A percentile compares a stretch with the other conserved stretches of the same genome.
These are phyloP conservation scores for Nothura maculosa DNA, from an alignment of 2,797 vertebrate species.

Conservation along the genomic window DNA sequence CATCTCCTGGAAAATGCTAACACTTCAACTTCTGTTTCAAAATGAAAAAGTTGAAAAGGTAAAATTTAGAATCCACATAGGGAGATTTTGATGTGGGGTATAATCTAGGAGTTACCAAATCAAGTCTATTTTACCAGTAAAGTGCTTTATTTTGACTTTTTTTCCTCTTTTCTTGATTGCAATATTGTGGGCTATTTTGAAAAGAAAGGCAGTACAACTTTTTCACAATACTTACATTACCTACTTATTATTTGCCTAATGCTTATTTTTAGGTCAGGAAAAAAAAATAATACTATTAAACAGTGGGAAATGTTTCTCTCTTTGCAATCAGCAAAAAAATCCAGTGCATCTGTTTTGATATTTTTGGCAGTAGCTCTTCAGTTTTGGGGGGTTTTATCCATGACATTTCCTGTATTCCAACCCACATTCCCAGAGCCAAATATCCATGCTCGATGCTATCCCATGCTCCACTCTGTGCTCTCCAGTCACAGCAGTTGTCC, in stretches of 20 bases:
- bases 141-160: not conserved
- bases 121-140: not conserved
- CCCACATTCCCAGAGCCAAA: not conserved
- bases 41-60: no score
- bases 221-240: not conserved
- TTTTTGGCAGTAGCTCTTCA: not conserved
- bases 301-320: not conserved
- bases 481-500: rapidly evolving
- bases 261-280: not conserved
- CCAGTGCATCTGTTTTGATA: not conserved
- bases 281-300: not conserved
- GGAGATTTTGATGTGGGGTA: not conserved
- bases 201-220: not conserved
- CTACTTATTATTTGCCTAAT: not conserved
- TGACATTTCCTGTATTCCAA: not conserved
- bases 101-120: not conserved
- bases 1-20: not conserved
- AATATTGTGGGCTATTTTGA: not conserved
- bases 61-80: not conserved
- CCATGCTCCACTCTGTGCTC: rapidly evolving
- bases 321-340: not conserved
- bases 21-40: no score
- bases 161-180: not conserved
- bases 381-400: not conserved
- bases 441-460: rapidly evolving